Evolutionary conservation across 1,140 invertebrate genomes (phyloP), one percentile per base, ranked within the genome.

Genomic region (Drosophila tristis): DNA sequence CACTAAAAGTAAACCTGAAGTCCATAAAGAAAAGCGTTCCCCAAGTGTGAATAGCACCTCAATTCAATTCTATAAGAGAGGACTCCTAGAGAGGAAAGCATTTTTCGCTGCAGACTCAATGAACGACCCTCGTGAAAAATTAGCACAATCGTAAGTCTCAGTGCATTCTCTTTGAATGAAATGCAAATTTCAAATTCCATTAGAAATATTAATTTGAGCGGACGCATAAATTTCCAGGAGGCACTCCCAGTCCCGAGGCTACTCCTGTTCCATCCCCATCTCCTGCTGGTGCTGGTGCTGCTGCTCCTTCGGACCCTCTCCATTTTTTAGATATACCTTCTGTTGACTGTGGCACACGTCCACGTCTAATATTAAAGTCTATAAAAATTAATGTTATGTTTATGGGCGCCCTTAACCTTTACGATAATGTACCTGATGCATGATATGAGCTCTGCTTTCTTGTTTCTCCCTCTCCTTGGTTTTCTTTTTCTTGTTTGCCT

Each of bases 361-460:
- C 78, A 81, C 57, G 77, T 74, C 67, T 80, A 73, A 81, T 79
- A 80, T 76, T 74, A 60, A 58, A 89, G 79, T 89, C 63, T 74
- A 90, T 89, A 89, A 89, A 89, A 89, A 84, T 89, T 80, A 89
- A 89, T 89, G 80, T 89, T 89, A 89, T 89, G 84, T 77, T 89
- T 84, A 89, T 89, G 85, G 79, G 48, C 20, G 73, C 76, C 84
- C 85, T 89, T 84, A 89, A 82, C 84, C 84, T 89, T 89, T 89
- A 89, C 84, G 84, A 84, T 89, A 77, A 89, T 89, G 84, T 74
- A 66, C 65, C 44, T 80, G 85, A 84, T 79, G 75, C 84, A 89
- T 82, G 84, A 89, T 79, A 87, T 78, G 65, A 63, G 64, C 56
- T 50, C 43, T 39, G 25, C 60, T 74, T 70, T 67, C 61, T 61